Percentiles rank a stretch among this genome's conserved stretches.
phyloP scores from a whole-genome alignment of 2,888 invertebrate genomes.

The Chrysolina oricalcia region DNA sequence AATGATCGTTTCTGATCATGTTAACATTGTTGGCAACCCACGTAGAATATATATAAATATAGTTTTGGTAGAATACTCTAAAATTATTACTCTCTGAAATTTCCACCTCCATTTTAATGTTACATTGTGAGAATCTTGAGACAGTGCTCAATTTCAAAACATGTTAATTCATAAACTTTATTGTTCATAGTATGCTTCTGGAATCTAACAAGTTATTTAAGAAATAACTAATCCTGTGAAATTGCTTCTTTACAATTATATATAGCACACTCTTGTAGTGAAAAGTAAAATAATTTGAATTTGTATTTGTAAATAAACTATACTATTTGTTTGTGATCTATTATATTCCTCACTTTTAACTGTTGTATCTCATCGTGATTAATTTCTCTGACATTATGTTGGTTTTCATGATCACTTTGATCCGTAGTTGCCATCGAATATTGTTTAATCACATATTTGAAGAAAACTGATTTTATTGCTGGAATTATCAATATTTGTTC shows the following conservation, averaged over 20 bases:
- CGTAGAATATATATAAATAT: too few relatives aligned
- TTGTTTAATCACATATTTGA: constrained; percentile 59
- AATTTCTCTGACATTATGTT: constrained; percentile 83
- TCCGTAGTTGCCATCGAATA: constrained; percentile 68
- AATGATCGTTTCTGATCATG: too few relatives aligned
- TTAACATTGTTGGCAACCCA: too few relatives aligned
- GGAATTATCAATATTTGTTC: constrained; percentile 41
- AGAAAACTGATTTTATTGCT: constrained; percentile 39
- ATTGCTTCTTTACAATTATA: neutral
- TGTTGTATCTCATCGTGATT: constrained; percentile 84
- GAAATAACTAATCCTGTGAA: neutral
- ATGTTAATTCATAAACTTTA: too few relatives aligned
- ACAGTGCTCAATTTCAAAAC: too few relatives aligned
- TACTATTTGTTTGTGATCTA: constrained; percentile 7
- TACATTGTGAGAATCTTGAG: too few relatives aligned
- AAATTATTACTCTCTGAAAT: too few relatives aligned
- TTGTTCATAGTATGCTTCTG: too few relatives aligned
- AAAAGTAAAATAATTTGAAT: neutral
- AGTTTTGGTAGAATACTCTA: too few relatives aligned
- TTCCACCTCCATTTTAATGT: too few relatives aligned
- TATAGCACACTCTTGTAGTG: neutral
- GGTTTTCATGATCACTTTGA: constrained; percentile 65
- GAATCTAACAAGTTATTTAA: neutral
- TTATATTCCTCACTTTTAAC: constrained; percentile 75
- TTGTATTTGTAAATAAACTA: too few relatives aligned